These are phyloP conservation scores for Eublepharis macularius DNA, from an alignment of 2,113 vertebrate species.

Conservation along the genomic window DNA sequence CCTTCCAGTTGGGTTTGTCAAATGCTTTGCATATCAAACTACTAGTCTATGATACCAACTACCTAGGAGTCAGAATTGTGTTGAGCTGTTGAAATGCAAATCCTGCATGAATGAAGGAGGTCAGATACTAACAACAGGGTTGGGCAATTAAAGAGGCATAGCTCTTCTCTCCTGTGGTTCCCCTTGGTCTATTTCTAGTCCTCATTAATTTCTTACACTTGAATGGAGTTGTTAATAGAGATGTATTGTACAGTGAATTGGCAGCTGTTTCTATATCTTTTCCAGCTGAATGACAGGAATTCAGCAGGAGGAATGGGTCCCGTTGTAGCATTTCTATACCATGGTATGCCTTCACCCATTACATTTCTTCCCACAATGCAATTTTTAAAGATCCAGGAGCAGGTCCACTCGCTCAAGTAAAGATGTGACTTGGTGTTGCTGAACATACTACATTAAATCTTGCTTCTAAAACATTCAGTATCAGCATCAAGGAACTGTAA, in stretches of 20 bases:
- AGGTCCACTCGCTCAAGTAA: not conserved
- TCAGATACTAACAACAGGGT: not conserved
- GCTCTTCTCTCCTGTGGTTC: not conserved
- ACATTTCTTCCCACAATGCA: not conserved
- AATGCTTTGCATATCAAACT: slow-evolving; percentile 27
- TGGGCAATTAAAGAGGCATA: not conserved
- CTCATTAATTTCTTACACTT: slow-evolving; percentile 29
- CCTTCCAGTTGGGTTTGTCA: slow-evolving; percentile 33
- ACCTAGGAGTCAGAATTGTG: not conserved
- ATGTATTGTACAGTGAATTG: not conserved
- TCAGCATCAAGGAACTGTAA: not conserved
- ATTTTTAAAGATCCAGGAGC: not conserved
- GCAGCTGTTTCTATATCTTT: not conserved
- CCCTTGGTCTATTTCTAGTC: slow-evolving; percentile 1
- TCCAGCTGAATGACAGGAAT: not conserved
- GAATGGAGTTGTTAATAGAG: not conserved
- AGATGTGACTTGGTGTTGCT: not conserved
- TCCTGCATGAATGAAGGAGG: not conserved
- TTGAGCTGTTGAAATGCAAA: not conserved
- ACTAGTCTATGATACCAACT: not conserved
- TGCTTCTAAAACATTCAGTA: not conserved
- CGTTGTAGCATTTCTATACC: not conserved
- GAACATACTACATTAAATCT: not conserved
- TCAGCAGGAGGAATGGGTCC: not conserved
- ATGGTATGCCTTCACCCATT: not conserved